Percentiles rank a stretch among this genome's conserved stretches.
These are phyloP conservation scores for Hyles vespertilio DNA, from an alignment of 1,140 invertebrate genomes.

Conservation along the genomic window DNA sequence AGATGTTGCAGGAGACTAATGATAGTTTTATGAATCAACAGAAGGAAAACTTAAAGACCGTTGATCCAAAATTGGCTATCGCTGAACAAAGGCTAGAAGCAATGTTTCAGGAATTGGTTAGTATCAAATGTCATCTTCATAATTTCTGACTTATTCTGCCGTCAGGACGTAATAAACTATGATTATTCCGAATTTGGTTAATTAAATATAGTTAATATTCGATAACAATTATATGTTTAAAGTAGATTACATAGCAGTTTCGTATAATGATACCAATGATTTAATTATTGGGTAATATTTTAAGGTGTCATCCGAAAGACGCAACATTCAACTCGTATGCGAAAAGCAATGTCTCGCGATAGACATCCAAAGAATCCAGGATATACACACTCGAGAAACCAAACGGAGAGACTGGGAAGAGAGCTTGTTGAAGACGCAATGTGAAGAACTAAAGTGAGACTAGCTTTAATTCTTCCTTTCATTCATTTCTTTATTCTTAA, in stretches of 20 bases:
- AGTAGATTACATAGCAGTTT: too few relatives aligned
- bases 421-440: conserved; percentile 46
- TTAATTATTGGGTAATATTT: conserved; percentile 1
- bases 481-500: background rate
- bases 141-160: too few relatives aligned
- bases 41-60: conserved; percentile 51
- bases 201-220: too few relatives aligned
- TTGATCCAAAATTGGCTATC: conserved; percentile 62
- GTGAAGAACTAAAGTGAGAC: conserved; percentile 54
- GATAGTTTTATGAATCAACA: conserved; percentile 62
- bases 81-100: conserved; percentile 74
- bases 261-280: too few relatives aligned
- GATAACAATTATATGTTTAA: too few relatives aligned
- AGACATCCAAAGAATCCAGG: conserved; percentile 58
- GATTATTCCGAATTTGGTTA: too few relatives aligned
- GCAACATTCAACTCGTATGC: conserved; percentile 61
- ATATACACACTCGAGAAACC: conserved; percentile 46
- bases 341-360: conserved; percentile 58
- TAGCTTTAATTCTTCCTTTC: background rate
- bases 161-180: too few relatives aligned
- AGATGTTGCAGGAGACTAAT: conserved; percentile 71
- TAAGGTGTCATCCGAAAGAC: conserved; percentile 57
- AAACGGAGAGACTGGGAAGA: conserved; percentile 64
- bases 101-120: conserved; percentile 70
- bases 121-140: background rate